These are phyloP conservation scores for Pipra filicauda DNA, from an alignment of 2,113 vertebrate genomes.

Conservation along the genomic window DNA sequence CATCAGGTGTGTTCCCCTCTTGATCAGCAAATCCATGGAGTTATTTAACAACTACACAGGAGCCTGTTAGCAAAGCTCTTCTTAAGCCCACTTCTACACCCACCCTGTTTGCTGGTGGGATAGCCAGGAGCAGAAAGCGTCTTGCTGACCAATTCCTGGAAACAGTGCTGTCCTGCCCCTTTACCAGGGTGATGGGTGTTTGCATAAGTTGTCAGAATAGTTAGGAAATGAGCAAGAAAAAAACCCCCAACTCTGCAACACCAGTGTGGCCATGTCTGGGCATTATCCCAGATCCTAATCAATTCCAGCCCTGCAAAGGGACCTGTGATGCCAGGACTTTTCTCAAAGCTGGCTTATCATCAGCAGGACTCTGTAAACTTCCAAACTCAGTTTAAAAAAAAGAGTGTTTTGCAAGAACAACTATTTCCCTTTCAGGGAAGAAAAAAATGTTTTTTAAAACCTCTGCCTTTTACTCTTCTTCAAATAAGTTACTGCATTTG, in stretches of 20 bases:
- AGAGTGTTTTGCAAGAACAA: background rate
- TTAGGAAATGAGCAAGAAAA: background rate
- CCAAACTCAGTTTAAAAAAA: background rate
- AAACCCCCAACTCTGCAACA: background rate
- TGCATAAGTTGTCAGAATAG: background rate
- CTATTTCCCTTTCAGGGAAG: background rate
- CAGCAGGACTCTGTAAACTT: background rate
- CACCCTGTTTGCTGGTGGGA: background rate
- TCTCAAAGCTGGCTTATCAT: background rate
- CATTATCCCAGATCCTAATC: background rate
- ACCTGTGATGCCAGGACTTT: background rate
- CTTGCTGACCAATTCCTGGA: background rate
- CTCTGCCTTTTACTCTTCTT: background rate
- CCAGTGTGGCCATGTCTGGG: background rate
- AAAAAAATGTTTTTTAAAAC: background rate
- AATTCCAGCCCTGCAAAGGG: background rate
- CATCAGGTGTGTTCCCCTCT: background rate
- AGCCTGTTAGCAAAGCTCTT: background rate
- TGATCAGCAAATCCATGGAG: background rate
- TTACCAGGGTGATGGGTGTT: background rate
- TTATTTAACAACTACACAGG: fast-evolving
- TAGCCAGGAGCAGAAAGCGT: background rate
- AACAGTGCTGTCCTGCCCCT: background rate
- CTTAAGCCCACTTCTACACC: background rate
- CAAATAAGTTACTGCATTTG: background rate